Evolutionary conservation across 2,888 invertebrate species (phyloP).

Genomic region (Temnothorax ravouxi): DNA sequence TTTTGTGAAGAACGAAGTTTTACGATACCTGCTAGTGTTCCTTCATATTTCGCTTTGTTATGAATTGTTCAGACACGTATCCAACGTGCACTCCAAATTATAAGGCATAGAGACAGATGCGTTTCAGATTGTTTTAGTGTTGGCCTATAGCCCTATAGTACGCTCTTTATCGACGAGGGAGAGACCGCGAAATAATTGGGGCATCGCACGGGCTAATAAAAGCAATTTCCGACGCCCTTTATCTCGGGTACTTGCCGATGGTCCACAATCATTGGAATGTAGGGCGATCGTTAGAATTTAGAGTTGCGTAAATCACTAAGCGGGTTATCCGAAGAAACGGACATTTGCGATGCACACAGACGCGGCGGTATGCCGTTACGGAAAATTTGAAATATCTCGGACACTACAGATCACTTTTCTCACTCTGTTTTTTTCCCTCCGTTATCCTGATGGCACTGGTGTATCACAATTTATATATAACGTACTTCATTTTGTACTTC

Average conservation of each 20-base stretch:
- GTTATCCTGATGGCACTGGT: not conserved
- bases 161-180: constrained; percentile 8
- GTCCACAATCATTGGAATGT: constrained; percentile 24
- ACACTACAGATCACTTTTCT: constrained; percentile 1
- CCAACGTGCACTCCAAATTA: not conserved
- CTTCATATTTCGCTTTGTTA: not conserved
- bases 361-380: constrained; percentile 10
- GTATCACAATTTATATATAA: constrained; percentile 14
- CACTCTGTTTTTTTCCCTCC: not conserved
- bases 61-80: not conserved
- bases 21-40: no score
- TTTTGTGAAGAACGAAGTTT: not conserved
- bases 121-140: constrained; percentile 14
- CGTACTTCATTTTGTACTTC: not conserved
- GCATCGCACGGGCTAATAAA: constrained; percentile 45
- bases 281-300: constrained; percentile 47
- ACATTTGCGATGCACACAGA: constrained; percentile 21
- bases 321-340: constrained; percentile 40
- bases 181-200: constrained; percentile 29
- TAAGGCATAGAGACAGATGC: not conserved
- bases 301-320: constrained; percentile 48
- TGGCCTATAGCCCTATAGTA: not conserved
- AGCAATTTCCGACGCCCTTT: constrained; percentile 20
- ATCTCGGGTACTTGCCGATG: constrained; percentile 21
- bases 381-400: constrained; percentile 34